Evolutionary conservation across 2,888 invertebrate genomes (phyloP).

Genomic region (Meta bourneti): DNA sequence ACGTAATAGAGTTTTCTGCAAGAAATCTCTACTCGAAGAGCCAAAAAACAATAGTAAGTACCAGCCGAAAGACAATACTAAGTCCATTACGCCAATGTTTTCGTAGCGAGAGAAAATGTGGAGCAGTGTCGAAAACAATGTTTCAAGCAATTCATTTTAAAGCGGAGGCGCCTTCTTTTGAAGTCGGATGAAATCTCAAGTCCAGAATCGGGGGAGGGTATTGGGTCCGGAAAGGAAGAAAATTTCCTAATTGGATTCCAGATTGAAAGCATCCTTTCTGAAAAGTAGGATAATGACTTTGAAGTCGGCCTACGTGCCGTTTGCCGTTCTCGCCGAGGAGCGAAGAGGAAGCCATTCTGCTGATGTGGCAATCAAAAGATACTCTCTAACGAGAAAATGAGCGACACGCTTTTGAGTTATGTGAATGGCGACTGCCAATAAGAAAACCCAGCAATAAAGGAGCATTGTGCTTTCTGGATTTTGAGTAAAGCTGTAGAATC

Average conservation of each 20-base stretch:
- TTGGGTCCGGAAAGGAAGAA: constrained; percentile 13
- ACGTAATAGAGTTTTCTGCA: constrained; percentile 15
- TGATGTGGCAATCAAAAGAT: background rate
- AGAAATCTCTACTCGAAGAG: background rate
- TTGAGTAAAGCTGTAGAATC: background rate
- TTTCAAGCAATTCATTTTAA: constrained; percentile 6
- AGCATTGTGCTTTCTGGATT: background rate
- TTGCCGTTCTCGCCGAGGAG: background rate
- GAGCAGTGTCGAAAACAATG: constrained; percentile 13
- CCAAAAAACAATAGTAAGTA: background rate
- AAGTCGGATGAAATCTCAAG: constrained; percentile 10
- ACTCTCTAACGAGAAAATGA: background rate
- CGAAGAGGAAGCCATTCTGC: background rate
- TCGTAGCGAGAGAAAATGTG: constrained; percentile 6
- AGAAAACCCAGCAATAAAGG: background rate
- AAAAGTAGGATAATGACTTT: constrained; percentile 36
- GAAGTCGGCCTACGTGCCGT: constrained; percentile 15
- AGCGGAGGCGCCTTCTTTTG: constrained; percentile 25
- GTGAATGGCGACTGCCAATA: background rate
- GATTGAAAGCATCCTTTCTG: constrained; percentile 13
- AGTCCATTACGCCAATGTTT: constrained; percentile 24
- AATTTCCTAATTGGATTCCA: constrained; percentile 51
- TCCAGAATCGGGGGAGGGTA: background rate
- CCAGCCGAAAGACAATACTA: background rate
- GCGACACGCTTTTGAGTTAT: background rate